Evolutionary conservation across 1,140 invertebrate genomes (phyloP), one percentile per base, ranked within the genome.

Genomic region (Lethrus apterus): DNA sequence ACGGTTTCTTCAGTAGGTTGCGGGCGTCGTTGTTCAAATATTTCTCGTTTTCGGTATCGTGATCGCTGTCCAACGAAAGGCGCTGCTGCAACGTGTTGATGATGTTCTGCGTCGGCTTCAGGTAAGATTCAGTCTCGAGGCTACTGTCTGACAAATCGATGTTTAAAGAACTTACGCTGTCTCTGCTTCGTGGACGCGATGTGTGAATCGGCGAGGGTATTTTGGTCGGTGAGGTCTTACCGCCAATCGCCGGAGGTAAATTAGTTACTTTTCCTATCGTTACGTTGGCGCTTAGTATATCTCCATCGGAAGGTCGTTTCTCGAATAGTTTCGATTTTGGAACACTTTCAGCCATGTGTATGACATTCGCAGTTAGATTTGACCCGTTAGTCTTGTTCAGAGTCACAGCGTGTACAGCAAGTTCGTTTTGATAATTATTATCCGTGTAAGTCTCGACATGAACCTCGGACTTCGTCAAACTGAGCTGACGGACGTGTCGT

Each of bases 31-130:
- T 67, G 43, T 67, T 67, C 29, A 65, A 45, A 30, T 56, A 51
- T 24, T 59, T 26, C 9, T 48, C 52, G 14, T 51, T 58, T 40
- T 57, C 56, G 2, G 35, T 46, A 21, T 66, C 64, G 38, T 58
- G 57, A 36, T 65, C 59, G 38, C 57, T 62, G 44, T 70, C 68
- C 4, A 69, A 57, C 0, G 67, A 70, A 15, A 73, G 60, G 14
- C 67, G 62, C 41, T 70, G 69, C 59, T 82, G 79, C 44, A 83
- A 70, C 46, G 77, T 77, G 17, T 76, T 77, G 44, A 83, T 80
- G 9, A 79, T 80, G 51, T 78, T 79, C 55, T 80, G 77, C 2
- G 80, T 81, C 54, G 79, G 79, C 44, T 78, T 72, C 15, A 83
- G 63, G 52, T 81, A 81, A 0, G 75, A 71, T 55, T 80, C 79